Conservation (phyloP, 2,113 vertebrate species). For the Oryctolagus cuniculus region mOryCun1.1 NC_091441.1:5681001-5681500, state of each 20-base stretch:
- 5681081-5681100: not conserved
- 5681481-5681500: not conserved
- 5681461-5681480: not conserved
- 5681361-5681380: accelerated
- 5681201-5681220: not conserved
- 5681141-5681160: too few species aligned
- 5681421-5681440: accelerated
- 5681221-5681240: not conserved
- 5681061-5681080: not conserved
- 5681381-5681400: not conserved
- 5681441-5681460: accelerated
- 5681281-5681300: not conserved
- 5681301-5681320: not conserved
- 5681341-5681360: too few species aligned
- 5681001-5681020: not conserved
- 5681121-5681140: not conserved
- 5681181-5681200: not conserved
- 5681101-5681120: accelerated
- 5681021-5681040: not conserved
- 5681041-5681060: not conserved
- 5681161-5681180: not conserved
- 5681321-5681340: too few species aligned
- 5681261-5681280: not conserved
- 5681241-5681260: not conserved
- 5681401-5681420: not conserved